Percentiles rank a stretch among this genome's conserved stretches.
Conservation (phyloP, 2,113 vertebrate genomes). For the Tretioscincus oriximinensis region DNA sequence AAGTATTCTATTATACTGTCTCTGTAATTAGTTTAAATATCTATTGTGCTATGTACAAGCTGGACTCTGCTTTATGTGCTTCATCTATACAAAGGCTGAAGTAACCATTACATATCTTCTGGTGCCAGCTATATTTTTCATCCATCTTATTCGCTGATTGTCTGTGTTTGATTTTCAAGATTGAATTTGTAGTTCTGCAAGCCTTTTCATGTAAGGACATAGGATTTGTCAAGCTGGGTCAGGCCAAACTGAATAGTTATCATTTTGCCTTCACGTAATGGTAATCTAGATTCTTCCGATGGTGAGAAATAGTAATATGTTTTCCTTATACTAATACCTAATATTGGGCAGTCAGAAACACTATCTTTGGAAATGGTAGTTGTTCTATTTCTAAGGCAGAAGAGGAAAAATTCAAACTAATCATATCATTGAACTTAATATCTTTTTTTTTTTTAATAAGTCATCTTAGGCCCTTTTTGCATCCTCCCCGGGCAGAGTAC, state of each 20-base stretch:
- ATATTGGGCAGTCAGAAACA: neutral
- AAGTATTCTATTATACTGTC: constrained; percentile 36
- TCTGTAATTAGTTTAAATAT: constrained; percentile 40
- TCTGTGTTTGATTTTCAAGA: constrained; percentile 13
- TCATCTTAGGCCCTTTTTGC: too few relatives aligned
- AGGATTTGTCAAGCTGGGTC: neutral
- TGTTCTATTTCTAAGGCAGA: neutral
- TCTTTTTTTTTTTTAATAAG: too few relatives aligned
- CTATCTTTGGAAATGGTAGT: neutral
- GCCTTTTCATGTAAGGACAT: constrained; percentile 8
- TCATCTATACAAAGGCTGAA: constrained; percentile 28
- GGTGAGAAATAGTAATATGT: neutral
- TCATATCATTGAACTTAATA: too few relatives aligned
- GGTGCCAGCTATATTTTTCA: constrained; percentile 31
- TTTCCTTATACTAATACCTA: neutral
- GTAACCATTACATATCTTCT: constrained; percentile 29
- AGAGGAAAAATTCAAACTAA: too few relatives aligned
- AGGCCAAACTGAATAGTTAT: neutral
- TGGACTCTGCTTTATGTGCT: constrained; percentile 29
- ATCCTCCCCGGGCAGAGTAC: too few relatives aligned
- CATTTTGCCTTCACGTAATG: neutral
- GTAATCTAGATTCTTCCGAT: neutral
- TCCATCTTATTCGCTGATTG: constrained; percentile 18
- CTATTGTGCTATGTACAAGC: constrained; percentile 36
- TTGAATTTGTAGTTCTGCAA: constrained; percentile 17